Percentiles rank a stretch among this genome's conserved stretches.
phyloP scores from a whole-genome alignment of 2,113 vertebrate species.

The Hydrochoerus hydrochaeris region DNA sequence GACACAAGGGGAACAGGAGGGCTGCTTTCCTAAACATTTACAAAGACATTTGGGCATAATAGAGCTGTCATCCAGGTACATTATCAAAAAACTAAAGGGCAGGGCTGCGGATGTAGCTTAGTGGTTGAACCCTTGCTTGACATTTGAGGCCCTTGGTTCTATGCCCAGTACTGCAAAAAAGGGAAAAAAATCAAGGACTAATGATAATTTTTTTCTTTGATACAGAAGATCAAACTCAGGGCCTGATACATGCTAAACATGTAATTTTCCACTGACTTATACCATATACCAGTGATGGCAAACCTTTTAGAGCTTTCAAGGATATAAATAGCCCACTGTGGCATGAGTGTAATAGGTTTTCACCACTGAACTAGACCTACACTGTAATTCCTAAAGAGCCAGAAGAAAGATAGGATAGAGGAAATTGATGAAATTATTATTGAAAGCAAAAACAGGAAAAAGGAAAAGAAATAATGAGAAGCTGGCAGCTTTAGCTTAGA shows the following conservation, averaged over 20 bases:
- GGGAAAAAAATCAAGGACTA: neutral
- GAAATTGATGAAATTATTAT: constrained; percentile 38
- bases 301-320: neutral
- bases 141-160: neutral
- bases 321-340: neutral
- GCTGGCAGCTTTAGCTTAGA: neutral
- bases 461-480: neutral
- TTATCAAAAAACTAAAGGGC: constrained; percentile 31
- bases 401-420: neutral
- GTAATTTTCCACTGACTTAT: neutral
- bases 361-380: neutral
- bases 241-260: neutral
- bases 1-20: neutral
- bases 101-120: neutral
- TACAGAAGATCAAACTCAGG: neutral
- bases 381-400: constrained; percentile 22
- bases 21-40: constrained; percentile 4
- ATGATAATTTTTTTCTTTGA: neutral
- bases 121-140: neutral
- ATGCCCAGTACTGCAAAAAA: neutral
- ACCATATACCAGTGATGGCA: neutral
- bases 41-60: constrained; percentile 17
- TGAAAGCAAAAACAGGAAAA: constrained; percentile 5
- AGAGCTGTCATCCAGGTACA: neutral
- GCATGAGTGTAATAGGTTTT: neutral